Base-by-base conservation (phyloP, 2,888 invertebrate genomes). In the Stenolophus ochropezus region DNA sequence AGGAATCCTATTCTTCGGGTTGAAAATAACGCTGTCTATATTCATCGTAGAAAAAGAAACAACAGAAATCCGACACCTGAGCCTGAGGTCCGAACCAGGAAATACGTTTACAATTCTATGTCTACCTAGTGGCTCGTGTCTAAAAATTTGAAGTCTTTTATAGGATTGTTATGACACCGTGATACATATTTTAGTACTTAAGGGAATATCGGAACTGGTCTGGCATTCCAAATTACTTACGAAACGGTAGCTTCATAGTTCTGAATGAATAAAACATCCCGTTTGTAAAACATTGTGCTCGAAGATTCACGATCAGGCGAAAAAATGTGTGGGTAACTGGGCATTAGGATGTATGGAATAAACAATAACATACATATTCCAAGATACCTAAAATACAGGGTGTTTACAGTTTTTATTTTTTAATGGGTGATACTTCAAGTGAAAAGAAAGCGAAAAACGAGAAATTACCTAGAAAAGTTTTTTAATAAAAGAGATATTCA, bases 171-270 rank as follows among this genome's bases (percentile, higher is more conserved):
- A 53, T 51, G 56, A 75, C 75, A 75, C 51, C 25, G 27, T 75
- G 75, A 51, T 75, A 75, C 75, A 75, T 53, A 75, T 75, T 75
- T 56, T 53, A 56, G 47, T 73, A 73, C 73, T n/a, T 47, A 18
- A 5, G 75, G 56, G 75, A 75, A 51, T 56, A 56, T 33, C 27
- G 23, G 25, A 42, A 49, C 51, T 20, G 21, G 47, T 23, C 56
- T 25, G 27, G 49, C 74, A 51, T 74, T 47, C 49, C 74, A 74
- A 53, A 75, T 75, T 53, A 75, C 25, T 75, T 75, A 56, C 53
- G 75, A 53, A 27, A 75, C 75, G 75, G 53, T 56, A 51, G 51
- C 21, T 75, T 75, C 56, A 75, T 75, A 75, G 75, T 75, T 75
- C 27, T 53, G 5, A 20, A 53, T 75, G 75, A 75, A 75, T 75